Base-by-base conservation (phyloP, 2,797 vertebrate genomes). In the Rallus crepitans region DNA sequence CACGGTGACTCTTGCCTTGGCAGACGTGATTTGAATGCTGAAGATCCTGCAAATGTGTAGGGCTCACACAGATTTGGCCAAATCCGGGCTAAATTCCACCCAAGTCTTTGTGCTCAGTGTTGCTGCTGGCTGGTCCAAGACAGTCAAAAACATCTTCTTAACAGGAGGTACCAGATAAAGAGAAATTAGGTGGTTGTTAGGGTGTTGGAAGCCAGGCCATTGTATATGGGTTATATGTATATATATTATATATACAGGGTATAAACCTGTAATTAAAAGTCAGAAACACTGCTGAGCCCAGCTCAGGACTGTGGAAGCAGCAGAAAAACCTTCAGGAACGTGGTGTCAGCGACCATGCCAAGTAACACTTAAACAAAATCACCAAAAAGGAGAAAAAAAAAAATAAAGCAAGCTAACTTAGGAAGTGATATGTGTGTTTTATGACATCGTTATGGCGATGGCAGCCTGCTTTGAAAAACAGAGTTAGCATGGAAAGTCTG, bases 361-460 rank as follows among this genome's bases (percentile, higher is more conserved):
- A 93, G 39, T 23, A 40, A 55, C 35, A 47, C 30, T 89, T 79
- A 12, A 27, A 50, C 47, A 47, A 23, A 20, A 47, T 47, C 47
- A 23, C 47, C 47, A 45, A 57, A 65, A 71, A 75, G 53, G 19
- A 15, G 15, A 37, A 65, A 33, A 37, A 37, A 37, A 37, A 61
- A 71, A 75, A 48, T 19, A 15, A 15, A 37, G 55, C 31, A 50
- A 64, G 17, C 56, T 65, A 50, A 60, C 28, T 88, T 79, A 59
- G 73, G 78, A 68, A 85, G 53, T 82, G 63, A 37, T 65, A 48
- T 12, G n/a, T 53, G 7, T 57, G 4, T 82, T 95, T 76, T 84
- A 73, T 48, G 82, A 70, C 91, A 84, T 95, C 48, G 25, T 96
- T 96, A 96, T 81, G 93, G 93, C 94, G 84, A 93, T 94, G 94